Percentiles rank a stretch among this genome's conserved stretches.
Conservation (phyloP, 2,888 invertebrate species). For the Drosophila subsilvestris region DNA sequence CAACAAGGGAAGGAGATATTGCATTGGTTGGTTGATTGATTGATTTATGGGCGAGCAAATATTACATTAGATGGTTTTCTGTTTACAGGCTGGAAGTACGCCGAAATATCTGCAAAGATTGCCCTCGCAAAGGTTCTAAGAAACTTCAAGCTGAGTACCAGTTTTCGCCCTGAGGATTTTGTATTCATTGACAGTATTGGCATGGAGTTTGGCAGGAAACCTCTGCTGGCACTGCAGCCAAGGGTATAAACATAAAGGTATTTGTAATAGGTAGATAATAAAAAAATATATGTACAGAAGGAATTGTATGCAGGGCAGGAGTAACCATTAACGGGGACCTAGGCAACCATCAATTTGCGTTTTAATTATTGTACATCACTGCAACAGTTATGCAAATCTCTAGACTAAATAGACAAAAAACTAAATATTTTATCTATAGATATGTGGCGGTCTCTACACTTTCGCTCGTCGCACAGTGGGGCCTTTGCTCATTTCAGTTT, state of each 20-base stretch:
- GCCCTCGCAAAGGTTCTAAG: conserved; percentile 71
- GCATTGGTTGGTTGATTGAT: conserved; percentile 65
- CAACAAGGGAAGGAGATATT: conserved; percentile 79
- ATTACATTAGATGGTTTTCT: not conserved
- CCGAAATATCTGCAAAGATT: conserved; percentile 67
- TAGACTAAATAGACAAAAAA: no score
- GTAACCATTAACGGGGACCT: no score
- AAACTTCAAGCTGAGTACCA: conserved; percentile 74
- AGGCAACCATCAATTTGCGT: no score
- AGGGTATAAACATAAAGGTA: conserved; percentile 24
- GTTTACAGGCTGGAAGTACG: conserved; percentile 74
- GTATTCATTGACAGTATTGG: conserved; percentile 69
- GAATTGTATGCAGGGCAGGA: no score
- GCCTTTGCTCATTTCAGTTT: no score
- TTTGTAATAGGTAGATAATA: no score
- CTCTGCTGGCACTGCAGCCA: conserved; percentile 59
- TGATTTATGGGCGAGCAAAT: not conserved
- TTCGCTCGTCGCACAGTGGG: no score
- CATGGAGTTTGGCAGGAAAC: conserved; percentile 65
- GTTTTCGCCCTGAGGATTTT: conserved; percentile 70
- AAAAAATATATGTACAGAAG: no score
- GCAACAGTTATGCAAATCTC: no score
- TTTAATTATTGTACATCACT: no score
- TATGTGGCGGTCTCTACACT: no score
- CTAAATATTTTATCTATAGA: no score